phyloP scores from a whole-genome alignment of 2,113 vertebrate genomes.

The Limanda limanda region DNA sequence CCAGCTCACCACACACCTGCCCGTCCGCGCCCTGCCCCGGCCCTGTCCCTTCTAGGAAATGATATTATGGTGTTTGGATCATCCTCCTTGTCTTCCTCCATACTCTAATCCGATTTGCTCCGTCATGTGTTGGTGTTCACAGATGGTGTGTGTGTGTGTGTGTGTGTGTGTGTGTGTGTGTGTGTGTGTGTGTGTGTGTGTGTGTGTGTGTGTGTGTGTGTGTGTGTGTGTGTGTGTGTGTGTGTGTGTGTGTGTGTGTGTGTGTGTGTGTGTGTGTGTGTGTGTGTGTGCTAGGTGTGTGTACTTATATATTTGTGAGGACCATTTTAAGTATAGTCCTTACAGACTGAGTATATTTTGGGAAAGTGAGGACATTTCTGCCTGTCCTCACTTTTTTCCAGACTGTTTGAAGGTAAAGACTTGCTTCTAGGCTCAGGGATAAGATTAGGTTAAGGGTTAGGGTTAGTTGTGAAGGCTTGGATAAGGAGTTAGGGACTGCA shows the following conservation, averaged over 20 bases:
- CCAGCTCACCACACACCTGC: slow-evolving; percentile 49
- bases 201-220: background rate
- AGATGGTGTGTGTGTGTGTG: slow-evolving; percentile 70
- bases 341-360: background rate
- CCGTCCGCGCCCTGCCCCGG: slow-evolving; percentile 40
- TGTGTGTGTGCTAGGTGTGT: background rate
- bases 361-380: background rate
- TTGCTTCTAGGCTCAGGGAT: background rate
- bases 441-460: no score
- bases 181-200: background rate
- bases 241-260: slow-evolving; percentile 21
- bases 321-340: background rate
- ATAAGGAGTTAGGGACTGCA: background rate
- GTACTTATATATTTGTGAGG: background rate
- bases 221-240: slow-evolving; percentile 47
- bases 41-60: slow-evolving; percentile 68
- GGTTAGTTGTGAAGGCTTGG: background rate
- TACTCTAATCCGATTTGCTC: slow-evolving; percentile 85
- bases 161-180: slow-evolving; percentile 22
- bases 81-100: slow-evolving; percentile 74
- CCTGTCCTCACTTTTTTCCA: background rate
- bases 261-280: background rate
- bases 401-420: background rate
- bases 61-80: slow-evolving; percentile 81
- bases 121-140: slow-evolving; percentile 82